phyloP scores from a whole-genome alignment of 2,113 vertebrate genomes.

The Sapayoa aenigma region DNA sequence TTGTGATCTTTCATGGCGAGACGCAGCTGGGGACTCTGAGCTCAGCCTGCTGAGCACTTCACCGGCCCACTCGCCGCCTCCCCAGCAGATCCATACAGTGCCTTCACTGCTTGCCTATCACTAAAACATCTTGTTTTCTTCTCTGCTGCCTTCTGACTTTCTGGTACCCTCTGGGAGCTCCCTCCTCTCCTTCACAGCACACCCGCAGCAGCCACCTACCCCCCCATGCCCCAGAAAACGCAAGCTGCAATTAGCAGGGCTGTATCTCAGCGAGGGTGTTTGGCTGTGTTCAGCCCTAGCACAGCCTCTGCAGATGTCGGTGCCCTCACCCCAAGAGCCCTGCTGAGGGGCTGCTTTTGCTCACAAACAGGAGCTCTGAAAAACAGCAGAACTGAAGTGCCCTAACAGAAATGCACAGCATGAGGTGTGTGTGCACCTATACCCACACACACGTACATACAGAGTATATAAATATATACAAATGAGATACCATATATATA shows the following conservation, averaged over 20 bases:
- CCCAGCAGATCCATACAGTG: background rate
- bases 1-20: constrained; percentile 10
- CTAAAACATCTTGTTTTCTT: background rate
- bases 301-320: background rate
- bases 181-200: background rate
- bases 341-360: background rate
- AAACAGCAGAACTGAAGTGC: constrained; percentile 56
- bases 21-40: constrained; percentile 43
- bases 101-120: background rate
- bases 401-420: constrained; percentile 75
- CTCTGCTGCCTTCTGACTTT: constrained; percentile 23
- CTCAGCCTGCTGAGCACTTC: constrained; percentile 59
- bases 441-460: constrained; percentile 60
- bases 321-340: background rate
- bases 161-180: background rate
- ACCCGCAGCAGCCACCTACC: background rate
- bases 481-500: constrained; percentile 65
- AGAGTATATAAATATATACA: constrained; percentile 77
- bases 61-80: constrained; percentile 38
- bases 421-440: constrained; percentile 49
- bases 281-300: background rate
- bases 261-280: background rate
- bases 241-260: background rate
- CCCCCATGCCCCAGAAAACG: background rate
- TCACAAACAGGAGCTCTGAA: background rate